Evolutionary conservation across 2,797 vertebrate genomes (phyloP).

Genomic region (Mormyrus proboscirostris): DNA sequence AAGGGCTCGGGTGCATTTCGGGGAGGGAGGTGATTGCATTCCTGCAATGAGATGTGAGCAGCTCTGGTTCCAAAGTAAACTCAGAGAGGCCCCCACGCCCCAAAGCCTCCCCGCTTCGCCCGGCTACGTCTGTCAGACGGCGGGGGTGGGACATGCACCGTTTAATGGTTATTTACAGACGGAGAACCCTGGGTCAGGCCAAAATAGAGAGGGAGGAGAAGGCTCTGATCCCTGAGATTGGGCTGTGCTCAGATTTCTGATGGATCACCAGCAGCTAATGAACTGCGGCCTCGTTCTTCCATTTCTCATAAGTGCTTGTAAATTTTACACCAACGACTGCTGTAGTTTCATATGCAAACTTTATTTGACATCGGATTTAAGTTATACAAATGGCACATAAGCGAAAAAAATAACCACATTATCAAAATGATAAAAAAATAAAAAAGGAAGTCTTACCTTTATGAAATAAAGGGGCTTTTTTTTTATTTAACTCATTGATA

Average conservation of each 20-base stretch:
- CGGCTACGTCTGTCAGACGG: background rate
- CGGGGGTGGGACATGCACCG: background rate
- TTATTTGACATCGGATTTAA: conserved; percentile 69
- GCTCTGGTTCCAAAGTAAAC: conserved; percentile 46
- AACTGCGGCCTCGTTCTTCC: background rate
- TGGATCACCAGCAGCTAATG: background rate
- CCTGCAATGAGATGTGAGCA: conserved; percentile 3
- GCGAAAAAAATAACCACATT: conserved; percentile 67
- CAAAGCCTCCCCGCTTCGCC: background rate
- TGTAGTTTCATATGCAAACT: conserved; percentile 50
- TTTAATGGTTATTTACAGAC: background rate
- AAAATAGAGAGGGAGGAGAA: background rate
- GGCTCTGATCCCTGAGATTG: background rate
- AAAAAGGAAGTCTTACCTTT: conserved; percentile 67
- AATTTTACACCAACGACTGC: background rate
- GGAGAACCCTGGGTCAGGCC: background rate
- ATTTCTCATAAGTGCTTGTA: background rate
- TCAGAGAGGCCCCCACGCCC: background rate
- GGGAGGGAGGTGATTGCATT: background rate
- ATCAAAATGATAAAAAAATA: conserved; percentile 67
- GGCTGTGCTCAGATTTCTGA: background rate
- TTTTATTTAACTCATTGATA: conserved; percentile 50
- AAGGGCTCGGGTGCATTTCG: background rate
- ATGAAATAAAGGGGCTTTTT: conserved; percentile 74
- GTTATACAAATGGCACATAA: conserved; percentile 94